Conservation (phyloP, 2,113 vertebrate species). For the Peromyscus leucopus region DNA sequence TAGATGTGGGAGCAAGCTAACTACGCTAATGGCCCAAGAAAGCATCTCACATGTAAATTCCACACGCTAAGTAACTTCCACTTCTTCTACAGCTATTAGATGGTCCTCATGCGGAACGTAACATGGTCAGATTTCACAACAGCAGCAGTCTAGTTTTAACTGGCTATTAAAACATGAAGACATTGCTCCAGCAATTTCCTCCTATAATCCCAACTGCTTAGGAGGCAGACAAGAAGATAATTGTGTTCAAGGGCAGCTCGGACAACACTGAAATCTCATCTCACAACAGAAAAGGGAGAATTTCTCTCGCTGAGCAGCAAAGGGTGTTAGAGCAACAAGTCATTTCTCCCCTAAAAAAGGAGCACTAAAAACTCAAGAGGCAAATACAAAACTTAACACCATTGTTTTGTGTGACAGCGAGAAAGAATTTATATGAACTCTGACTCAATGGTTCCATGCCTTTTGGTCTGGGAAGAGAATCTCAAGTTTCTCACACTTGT, state of each 20-base stretch:
- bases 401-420: slow-evolving; percentile 15
- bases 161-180: neutral
- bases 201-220: too few species aligned
- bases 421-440: neutral
- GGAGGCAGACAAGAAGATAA: too few species aligned
- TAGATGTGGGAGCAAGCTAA: neutral
- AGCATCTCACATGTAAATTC: neutral
- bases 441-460: neutral
- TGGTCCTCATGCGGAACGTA: neutral
- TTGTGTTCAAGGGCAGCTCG: neutral
- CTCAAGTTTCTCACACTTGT: neutral
- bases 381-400: neutral
- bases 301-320: neutral
- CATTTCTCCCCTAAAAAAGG: neutral
- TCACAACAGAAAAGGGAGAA: neutral
- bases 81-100: neutral
- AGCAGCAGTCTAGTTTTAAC: neutral
- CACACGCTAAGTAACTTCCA: neutral
- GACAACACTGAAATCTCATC: neutral
- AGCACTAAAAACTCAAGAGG: neutral
- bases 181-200: neutral
- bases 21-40: neutral
- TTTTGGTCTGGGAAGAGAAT: neutral
- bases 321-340: neutral
- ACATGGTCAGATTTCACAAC: neutral